Evolutionary conservation across 2,113 vertebrate genomes (phyloP).

Genomic region (Prunella fulvescens): DNA sequence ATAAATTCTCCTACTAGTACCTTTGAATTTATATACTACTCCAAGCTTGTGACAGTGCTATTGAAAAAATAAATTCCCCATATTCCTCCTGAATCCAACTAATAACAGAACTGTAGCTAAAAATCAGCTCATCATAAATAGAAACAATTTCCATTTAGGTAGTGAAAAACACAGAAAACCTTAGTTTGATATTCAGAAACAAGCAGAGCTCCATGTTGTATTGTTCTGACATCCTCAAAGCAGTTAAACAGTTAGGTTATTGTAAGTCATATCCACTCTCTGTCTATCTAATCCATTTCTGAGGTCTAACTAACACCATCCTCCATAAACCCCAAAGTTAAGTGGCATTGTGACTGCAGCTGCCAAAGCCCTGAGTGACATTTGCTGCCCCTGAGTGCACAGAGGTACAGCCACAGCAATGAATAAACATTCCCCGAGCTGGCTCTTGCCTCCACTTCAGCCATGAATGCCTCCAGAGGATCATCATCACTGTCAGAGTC

Average conservation of each 20-base stretch:
- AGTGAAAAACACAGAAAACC: background rate
- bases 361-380: background rate
- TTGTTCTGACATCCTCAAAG: background rate
- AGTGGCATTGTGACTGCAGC: background rate
- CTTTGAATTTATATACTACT: background rate
- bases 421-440: background rate
- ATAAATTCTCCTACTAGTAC: background rate
- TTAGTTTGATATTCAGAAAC: background rate
- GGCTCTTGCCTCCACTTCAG: slow-evolving; percentile 92
- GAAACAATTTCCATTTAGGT: background rate
- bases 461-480: slow-evolving; percentile 97
- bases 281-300: background rate
- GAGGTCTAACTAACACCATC: background rate
- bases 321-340: background rate
- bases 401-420: background rate
- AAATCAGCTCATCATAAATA: background rate
- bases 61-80: background rate
- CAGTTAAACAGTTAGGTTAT: background rate
- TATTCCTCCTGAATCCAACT: background rate
- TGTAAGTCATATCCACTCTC: background rate
- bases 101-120: background rate
- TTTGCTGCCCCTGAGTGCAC: background rate
- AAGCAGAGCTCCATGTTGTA: background rate
- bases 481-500: slow-evolving; percentile 98
- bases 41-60: background rate